phyloP scores from a whole-genome alignment of 2,797 vertebrate species.

The Pangasius mekongensis region DNA sequence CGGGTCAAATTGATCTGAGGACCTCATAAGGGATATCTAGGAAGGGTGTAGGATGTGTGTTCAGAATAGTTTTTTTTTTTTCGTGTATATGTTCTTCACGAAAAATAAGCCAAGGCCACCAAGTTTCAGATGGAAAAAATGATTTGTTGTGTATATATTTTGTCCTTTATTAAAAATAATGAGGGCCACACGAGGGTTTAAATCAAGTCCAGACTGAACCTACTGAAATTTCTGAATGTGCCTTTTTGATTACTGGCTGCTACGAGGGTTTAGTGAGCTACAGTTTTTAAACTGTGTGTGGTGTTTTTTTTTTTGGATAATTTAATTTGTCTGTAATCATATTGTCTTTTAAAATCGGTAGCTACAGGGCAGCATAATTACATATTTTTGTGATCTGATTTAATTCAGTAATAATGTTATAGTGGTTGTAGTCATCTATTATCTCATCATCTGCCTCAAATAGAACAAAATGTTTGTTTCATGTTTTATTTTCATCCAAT shows the following conservation, averaged over 20 bases:
- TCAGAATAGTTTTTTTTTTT: background rate
- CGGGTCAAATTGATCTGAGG: background rate
- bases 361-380: background rate
- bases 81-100: background rate
- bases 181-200: background rate
- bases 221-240: background rate
- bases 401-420: background rate
- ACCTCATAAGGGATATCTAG: background rate
- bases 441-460: background rate
- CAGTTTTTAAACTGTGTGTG: background rate
- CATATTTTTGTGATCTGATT: background rate
- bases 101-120: background rate
- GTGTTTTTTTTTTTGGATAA: background rate
- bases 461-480: background rate
- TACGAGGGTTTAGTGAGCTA: no score
- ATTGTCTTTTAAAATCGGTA: background rate
- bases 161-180: background rate
- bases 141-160: no score
- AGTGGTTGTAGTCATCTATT: background rate
- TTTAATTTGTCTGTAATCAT: background rate
- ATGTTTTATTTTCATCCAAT: background rate
- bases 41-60: no score
- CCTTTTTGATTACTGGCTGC: background rate
- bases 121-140: background rate
- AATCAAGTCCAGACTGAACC: background rate